Evolutionary conservation across 2,888 invertebrate species (phyloP), one percentile per base, ranked within the genome.

Genomic region (Julus scanicus): DNA sequence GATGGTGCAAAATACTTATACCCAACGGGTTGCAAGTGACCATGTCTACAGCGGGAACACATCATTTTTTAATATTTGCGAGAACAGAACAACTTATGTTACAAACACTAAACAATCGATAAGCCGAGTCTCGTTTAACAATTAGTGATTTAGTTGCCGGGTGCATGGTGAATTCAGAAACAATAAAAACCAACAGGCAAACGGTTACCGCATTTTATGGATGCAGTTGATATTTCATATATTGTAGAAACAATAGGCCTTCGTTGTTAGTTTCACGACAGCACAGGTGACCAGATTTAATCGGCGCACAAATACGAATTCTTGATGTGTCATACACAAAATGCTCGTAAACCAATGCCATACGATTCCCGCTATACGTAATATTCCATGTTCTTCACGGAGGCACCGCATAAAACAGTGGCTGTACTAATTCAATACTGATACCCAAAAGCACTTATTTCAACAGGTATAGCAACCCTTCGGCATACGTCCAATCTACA

Each of bases 401-500:
- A 17, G 57, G 17, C 57, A 17, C 57, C 1, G 57, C 17, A 17
- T 5, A 57, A 57, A 57, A 57, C 57, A 5, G 17, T 57, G 57
- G 57, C 13, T 17, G 17, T 57, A 57, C 17, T 57, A 57, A 57
- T 17, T 57, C 57, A 17, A 17, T 57, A 57, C 13, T 17, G 57
- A 13, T 17, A 57, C 57, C 17, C 17, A 17, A 57, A 57, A 57
- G 57, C 57, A 57, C 57, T 57, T 57, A 13, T 57, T 57, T 48
- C 57, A 48, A 48, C 17, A 48, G 17, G 49, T 29, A 4, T 15
- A 17, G 39, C 86, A 20, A 20, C 29, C 29, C 29, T 29, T 29
- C 29, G 29, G 29, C 29, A 29, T 6, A 49, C 49, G 8, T 49
- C 84, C 40, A 40, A 37, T 40, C 84, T 84, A 84, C 84, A 89